Conservation (phyloP, 2,113 vertebrate genomes). For the Eurypyga helias region DNA sequence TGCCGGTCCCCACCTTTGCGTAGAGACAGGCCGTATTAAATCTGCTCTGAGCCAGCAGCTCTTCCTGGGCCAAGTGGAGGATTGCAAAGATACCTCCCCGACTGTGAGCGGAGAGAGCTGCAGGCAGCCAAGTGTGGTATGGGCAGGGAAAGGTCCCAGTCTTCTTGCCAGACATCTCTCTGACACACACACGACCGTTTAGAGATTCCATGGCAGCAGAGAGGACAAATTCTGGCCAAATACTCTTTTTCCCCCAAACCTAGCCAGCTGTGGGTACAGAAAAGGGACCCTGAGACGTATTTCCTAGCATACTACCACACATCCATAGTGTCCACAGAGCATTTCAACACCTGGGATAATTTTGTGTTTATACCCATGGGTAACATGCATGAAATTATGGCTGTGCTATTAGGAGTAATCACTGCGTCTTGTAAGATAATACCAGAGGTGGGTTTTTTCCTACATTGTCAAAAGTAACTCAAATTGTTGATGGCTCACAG, state of each 20-base stretch:
- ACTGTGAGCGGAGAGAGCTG: neutral
- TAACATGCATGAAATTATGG: neutral
- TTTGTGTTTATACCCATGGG: neutral
- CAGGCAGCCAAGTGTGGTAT: neutral
- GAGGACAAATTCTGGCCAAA: neutral
- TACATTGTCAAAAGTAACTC: neutral
- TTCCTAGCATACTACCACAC: neutral
- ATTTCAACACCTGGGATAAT: neutral
- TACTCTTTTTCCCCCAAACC: neutral
- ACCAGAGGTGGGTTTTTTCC: neutral
- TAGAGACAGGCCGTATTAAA: neutral
- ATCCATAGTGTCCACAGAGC: neutral
- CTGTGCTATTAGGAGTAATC: neutral
- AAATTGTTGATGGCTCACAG: neutral
- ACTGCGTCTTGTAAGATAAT: neutral
- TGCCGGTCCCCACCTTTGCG: neutral
- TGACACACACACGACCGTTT: neutral
- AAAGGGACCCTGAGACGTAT: neutral
- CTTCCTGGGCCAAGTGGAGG: neutral
- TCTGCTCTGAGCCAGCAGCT: neutral
- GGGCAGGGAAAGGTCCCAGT: neutral
- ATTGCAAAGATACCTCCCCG: neutral
- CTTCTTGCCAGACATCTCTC: neutral
- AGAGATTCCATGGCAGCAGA: neutral
- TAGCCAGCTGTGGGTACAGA: neutral